These are phyloP conservation scores for Sebastes hopkinsi DNA, from an alignment of 2,797 vertebrate genomes.

Conservation along the genomic window DNA sequence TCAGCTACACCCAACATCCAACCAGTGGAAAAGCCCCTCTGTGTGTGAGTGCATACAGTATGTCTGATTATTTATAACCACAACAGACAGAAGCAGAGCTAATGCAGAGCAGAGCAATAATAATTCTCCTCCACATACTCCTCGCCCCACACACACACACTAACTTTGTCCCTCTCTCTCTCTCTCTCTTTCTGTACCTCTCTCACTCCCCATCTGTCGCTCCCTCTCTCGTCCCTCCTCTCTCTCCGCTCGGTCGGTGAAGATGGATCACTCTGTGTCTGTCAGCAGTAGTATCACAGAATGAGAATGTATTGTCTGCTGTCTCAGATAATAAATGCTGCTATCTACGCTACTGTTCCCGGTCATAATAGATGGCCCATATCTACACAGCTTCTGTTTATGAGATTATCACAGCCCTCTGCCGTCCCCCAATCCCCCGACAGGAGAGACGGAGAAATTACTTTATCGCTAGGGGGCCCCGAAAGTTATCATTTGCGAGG, in stretches of 20 bases:
- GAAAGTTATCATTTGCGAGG: constrained; percentile 78
- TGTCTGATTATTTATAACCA: constrained; percentile 37
- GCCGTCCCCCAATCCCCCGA: constrained; percentile 63
- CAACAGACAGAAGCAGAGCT: constrained; percentile 42
- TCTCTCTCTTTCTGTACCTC: constrained; percentile 32
- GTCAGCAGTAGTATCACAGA: constrained; percentile 82
- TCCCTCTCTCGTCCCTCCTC: constrained; percentile 51
- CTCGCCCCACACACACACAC: constrained; percentile 8
- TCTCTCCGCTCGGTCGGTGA: constrained; percentile 58
- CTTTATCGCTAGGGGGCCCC: constrained; percentile 77
- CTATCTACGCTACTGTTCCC: constrained; percentile 77
- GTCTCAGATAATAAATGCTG: constrained; percentile 82
- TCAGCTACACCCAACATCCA: constrained; percentile 25
- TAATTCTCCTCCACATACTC: constrained; percentile 48
- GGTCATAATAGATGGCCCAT: constrained; percentile 79
- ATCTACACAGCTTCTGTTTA: constrained; percentile 82
- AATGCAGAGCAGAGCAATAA: constrained; percentile 48
- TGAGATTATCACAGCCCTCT: constrained; percentile 80
- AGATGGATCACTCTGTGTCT: constrained; percentile 81
- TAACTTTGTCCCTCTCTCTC: constrained; percentile 44
- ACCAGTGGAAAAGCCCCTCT: constrained; percentile 33
- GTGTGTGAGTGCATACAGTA: constrained; percentile 11
- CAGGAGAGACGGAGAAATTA: constrained; percentile 81
- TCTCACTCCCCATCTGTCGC: constrained; percentile 67
- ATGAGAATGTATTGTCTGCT: constrained; percentile 83